Base-by-base conservation (phyloP, 2,888 invertebrate genomes). In the Smittia sp. region DNA sequence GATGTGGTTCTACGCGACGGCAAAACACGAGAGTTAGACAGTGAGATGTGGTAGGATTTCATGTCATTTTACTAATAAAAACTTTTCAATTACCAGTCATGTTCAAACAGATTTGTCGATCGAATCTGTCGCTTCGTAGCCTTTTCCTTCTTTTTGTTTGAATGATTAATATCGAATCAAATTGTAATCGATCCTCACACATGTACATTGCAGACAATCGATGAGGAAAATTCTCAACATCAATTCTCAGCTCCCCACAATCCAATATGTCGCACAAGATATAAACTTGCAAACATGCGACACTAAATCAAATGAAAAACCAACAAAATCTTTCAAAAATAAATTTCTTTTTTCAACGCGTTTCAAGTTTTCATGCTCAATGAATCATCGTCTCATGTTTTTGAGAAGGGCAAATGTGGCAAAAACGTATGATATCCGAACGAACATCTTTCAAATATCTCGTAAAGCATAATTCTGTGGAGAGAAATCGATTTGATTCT, bases 231-330 rank as follows among this genome's bases (percentile, higher is more conserved):
- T 11, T 46, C 46, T 46, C 46, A 46, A 46, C 46, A 46, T 46
- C 58, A 58, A 58, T 58, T 18, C 20, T 4, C 18, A 18, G 18
- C 22, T 18, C 7, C 20, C 18, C 58, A n/a, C 15, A 22, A 58
- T 18, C 4, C 58, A 58, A 58, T 58, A 58, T 58, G 58, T 24
- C 63, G 25, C 63, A 63, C 27, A 63, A 63, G 24, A 63, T 25
- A 63, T 63, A n/a, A n/a, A 27, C 15, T 63, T 63, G 63, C 27
- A 63, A 63, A 63, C 24, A 63, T 63, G 63, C 13, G 63, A 63
- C 27, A 63, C 63, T 63, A 63, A 63, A 63, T 63, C 63, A 63
- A 24, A 63, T n/a, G n/a, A 24, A 63, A 63, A 63, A 63, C 63
- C 63, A 63, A 63, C 63, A 58, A 18, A 58, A 58, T 58, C 58